Conservation (phyloP, 2,888 invertebrate genomes). For the Limenitis camilla region DNA sequence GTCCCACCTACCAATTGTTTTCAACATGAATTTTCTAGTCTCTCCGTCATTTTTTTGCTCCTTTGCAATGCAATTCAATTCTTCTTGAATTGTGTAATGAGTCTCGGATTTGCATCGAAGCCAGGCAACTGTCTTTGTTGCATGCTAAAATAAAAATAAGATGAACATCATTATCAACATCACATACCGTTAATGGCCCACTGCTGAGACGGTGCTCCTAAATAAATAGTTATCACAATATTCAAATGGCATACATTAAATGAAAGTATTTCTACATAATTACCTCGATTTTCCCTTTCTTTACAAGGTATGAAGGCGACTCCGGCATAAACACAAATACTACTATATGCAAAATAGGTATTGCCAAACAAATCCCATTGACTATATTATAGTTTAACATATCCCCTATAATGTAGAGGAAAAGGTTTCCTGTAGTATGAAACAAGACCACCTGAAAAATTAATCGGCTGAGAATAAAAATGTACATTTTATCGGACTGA, state of each 20-base stretch:
- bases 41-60: conserved; percentile 52
- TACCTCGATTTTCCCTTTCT: conserved; percentile 24
- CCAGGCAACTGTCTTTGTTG: conserved; percentile 51
- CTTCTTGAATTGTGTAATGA: conserved; percentile 38
- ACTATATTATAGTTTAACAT: conserved; percentile 61
- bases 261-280: no score
- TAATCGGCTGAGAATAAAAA: no score
- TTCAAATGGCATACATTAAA: no score
- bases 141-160: conserved; percentile 40
- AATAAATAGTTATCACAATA: no score
- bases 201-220: no score
- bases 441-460: conserved; percentile 46
- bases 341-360: conserved; percentile 62
- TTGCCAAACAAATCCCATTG: conserved; percentile 62
- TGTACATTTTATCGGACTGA: no score
- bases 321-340: conserved; percentile 75
- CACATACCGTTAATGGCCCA: no score
- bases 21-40: conserved; percentile 44
- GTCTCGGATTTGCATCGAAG: conserved; percentile 47
- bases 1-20: conserved; percentile 48
- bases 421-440: conserved; percentile 67
- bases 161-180: no score
- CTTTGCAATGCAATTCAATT: conserved; percentile 42
- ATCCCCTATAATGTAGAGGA: conserved; percentile 67
- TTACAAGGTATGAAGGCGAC: conserved; percentile 71